Evolutionary conservation across 35 echinoderm and acorn worm genomes (phyloP).

Genomic region (Diadema setosum): DNA sequence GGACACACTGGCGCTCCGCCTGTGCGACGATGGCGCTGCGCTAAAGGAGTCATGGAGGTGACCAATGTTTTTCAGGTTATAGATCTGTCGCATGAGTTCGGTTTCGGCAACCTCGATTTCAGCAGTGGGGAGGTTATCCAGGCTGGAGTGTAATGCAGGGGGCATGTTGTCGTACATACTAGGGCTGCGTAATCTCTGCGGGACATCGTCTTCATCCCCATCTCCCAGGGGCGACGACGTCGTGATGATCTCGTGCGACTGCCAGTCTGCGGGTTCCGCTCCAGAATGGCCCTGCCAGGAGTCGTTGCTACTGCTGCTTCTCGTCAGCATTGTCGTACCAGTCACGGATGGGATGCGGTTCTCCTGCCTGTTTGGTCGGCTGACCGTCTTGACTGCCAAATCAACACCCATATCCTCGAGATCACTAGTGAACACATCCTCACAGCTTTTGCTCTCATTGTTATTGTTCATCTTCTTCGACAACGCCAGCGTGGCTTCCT

Average conservation of each 20-base stretch:
- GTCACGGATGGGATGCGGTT: neutral
- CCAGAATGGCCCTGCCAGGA: conserved; percentile 51
- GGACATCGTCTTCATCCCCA: neutral
- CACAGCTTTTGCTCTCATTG: conserved; percentile 63
- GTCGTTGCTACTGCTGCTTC: conserved; percentile 70
- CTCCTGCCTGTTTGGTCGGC: neutral
- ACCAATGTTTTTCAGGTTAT: conserved; percentile 90
- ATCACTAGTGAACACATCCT: conserved; percentile 56
- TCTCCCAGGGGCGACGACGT: conserved; percentile 5
- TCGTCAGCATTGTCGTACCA: neutral
- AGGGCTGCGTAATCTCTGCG: conserved; percentile 1
- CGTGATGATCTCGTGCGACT: conserved; percentile 31
- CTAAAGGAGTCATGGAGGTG: neutral
- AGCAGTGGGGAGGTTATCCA: conserved; percentile 47
- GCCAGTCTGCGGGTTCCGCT: neutral
- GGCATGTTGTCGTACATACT: conserved; percentile 95
- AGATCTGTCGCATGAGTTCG: conserved; percentile 87
- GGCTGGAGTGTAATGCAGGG: conserved; percentile 82
- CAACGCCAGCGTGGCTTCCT: conserved; percentile 26
- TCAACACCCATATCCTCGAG: neutral
- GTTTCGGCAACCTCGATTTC: conserved; percentile 72
- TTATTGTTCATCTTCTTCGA: conserved; percentile 73
- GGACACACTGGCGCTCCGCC: neutral
- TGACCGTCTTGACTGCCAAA: neutral
- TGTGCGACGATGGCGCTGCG: neutral